These are phyloP conservation scores for Liparis tanakae DNA, from an alignment of 2,797 vertebrate genomes.

Conservation along the genomic window DNA sequence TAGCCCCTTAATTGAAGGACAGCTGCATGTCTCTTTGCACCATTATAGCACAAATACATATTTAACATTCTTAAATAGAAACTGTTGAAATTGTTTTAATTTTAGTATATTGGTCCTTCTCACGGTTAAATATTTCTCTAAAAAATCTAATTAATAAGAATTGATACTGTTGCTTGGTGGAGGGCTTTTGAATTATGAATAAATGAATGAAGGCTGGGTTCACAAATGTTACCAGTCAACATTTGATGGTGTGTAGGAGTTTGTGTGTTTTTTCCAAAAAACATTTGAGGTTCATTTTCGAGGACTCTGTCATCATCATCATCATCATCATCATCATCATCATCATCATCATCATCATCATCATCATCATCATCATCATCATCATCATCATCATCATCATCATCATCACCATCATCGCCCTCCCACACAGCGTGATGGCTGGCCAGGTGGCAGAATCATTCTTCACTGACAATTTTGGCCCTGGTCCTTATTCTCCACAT, in stretches of 20 bases:
- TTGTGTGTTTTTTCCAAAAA: conserved; percentile 35
- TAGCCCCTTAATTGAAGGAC: neutral
- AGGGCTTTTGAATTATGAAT: neutral
- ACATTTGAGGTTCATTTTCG: conserved; percentile 45
- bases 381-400: conserved; percentile 35
- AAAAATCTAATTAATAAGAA: neutral
- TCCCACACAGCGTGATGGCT: conserved; percentile 52
- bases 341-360: neutral
- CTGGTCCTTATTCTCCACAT: conserved; percentile 25
- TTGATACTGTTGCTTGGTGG: conserved; percentile 1
- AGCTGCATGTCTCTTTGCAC: neutral
- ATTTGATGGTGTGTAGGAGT: conserved; percentile 14
- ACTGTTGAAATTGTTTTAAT: neutral
- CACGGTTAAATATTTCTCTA: neutral
- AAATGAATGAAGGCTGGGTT: neutral
- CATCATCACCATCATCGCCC: conserved; percentile 8
- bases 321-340: neutral
- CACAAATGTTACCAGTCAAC: neutral
- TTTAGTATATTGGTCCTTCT: neutral
- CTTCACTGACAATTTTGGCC: conserved; percentile 34
- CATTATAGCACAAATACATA: neutral
- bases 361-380: conserved; percentile 27
- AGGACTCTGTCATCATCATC: conserved; percentile 34
- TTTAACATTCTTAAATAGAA: conserved; percentile 1
- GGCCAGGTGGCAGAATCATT: conserved; percentile 44